Evolutionary conservation across 2,888 invertebrate genomes (phyloP).

Genomic region (Epistrophe grossulariae): DNA sequence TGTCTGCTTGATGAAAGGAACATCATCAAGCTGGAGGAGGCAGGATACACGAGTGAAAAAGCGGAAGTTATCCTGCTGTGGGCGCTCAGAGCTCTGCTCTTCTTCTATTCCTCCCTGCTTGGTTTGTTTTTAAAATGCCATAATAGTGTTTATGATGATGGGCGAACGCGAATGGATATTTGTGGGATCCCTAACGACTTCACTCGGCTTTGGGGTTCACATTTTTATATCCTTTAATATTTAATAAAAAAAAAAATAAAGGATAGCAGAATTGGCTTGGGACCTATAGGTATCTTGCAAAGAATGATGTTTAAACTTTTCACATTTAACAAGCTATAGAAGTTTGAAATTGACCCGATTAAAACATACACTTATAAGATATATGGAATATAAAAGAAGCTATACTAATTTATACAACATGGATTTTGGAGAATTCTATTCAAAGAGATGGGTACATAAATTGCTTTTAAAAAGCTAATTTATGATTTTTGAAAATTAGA

Average conservation of each 20-base stretch:
- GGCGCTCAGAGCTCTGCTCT: constrained; percentile 10
- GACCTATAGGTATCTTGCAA: not conserved
- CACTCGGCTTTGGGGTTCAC: constrained; percentile 19
- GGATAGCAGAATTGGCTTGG: not conserved
- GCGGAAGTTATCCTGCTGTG: constrained; percentile 61
- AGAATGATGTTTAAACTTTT: constrained; percentile 33
- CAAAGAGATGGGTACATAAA: not conserved
- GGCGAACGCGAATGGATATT: constrained; percentile 49
- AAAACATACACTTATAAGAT: constrained; percentile 7
- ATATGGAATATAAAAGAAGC: not conserved
- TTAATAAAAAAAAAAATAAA: not conserved
- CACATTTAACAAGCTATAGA: constrained; percentile 25
- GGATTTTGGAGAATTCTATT: not conserved
- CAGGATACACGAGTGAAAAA: constrained; percentile 41
- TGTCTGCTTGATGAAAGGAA: constrained; percentile 65
- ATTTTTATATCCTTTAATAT: constrained; percentile 42
- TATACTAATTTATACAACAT: constrained; percentile 4
- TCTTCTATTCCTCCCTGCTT: constrained; percentile 26
- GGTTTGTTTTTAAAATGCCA: constrained; percentile 40
- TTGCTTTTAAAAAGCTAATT: too few relatives aligned
- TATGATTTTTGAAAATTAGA: too few relatives aligned
- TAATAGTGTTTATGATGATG: constrained; percentile 40
- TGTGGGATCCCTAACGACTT: constrained; percentile 53
- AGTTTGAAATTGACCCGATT: constrained; percentile 13
- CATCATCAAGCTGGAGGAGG: constrained; percentile 53